These are phyloP conservation scores for Aegotheles bennettii DNA, from an alignment of 2,113 vertebrate genomes.

Conservation along the genomic window DNA sequence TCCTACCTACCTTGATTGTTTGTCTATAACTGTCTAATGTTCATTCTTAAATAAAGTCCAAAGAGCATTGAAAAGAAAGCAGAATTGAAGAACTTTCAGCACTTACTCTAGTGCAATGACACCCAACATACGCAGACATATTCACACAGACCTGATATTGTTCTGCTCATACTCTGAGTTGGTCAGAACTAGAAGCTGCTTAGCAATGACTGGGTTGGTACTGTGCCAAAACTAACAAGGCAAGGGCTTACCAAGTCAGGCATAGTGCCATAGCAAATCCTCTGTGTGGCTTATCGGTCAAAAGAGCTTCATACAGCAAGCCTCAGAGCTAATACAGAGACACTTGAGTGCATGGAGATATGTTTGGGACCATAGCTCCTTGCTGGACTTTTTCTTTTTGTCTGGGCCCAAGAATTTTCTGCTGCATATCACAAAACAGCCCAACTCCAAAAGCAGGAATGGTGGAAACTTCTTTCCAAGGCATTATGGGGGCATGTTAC, in stretches of 20 bases:
- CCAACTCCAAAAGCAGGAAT: neutral
- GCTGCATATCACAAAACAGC: rapidly evolving
- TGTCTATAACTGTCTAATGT: neutral
- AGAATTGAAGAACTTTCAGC: neutral
- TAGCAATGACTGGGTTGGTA: neutral
- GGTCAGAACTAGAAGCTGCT: neutral
- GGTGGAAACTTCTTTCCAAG: neutral
- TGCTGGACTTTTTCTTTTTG: neutral
- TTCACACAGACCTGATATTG: conserved; percentile 2
- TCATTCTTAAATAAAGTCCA: neutral
- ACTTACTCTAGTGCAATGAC: neutral
- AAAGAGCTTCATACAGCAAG: neutral
- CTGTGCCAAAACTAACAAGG: conserved; percentile 1
- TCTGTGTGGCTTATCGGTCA: neutral
- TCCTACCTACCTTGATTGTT: neutral
- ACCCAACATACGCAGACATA: neutral
- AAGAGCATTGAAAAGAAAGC: no score
- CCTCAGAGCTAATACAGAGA: neutral
- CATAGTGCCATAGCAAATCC: neutral
- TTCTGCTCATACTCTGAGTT: neutral
- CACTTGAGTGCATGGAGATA: neutral
- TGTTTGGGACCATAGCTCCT: neutral
- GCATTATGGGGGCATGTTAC: neutral
- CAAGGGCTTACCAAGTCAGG: neutral
- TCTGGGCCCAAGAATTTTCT: neutral